A percentile compares a stretch with the other conserved stretches of the same genome.
These are phyloP conservation scores for Hydrozoanthus tunicans DNA, from an alignment of 64 coral and sea anemone species.

Conservation along the genomic window DNA sequence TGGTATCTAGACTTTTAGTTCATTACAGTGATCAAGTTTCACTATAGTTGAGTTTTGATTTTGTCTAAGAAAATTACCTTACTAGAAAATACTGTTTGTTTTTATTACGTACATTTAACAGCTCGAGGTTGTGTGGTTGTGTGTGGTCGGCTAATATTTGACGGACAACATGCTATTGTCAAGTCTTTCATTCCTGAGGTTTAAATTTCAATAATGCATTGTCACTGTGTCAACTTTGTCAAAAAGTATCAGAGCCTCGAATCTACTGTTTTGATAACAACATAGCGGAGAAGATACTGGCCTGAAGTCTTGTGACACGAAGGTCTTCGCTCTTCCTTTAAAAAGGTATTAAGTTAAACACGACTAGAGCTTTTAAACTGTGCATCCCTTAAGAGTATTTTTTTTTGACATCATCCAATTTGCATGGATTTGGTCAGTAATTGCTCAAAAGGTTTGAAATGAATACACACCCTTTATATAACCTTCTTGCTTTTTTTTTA, in stretches of 20 bases:
- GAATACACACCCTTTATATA: not conserved
- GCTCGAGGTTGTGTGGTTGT: not conserved
- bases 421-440: not conserved
- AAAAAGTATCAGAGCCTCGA: not conserved
- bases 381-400: not conserved
- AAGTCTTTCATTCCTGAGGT: slow-evolving; percentile 29
- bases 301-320: not conserved
- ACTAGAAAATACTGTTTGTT: not conserved
- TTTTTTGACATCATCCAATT: slow-evolving; percentile 9
- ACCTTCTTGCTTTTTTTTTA: not conserved
- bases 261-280: no score
- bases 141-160: slow-evolving; percentile 24
- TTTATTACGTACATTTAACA: no score
- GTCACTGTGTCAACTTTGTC: slow-evolving; percentile 23
- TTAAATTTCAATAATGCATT: slow-evolving; percentile 40
- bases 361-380: not conserved
- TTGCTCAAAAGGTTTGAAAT: not conserved
- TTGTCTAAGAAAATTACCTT: not conserved
- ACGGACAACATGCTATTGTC: slow-evolving; percentile 34
- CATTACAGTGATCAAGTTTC: no score
- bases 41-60: no score
- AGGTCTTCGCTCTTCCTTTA: not conserved
- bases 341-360: not conserved
- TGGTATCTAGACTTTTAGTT: no score
- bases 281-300: not conserved